phyloP scores from a whole-genome alignment of 2,888 invertebrate species.

The Drosophila rellima region DNA sequence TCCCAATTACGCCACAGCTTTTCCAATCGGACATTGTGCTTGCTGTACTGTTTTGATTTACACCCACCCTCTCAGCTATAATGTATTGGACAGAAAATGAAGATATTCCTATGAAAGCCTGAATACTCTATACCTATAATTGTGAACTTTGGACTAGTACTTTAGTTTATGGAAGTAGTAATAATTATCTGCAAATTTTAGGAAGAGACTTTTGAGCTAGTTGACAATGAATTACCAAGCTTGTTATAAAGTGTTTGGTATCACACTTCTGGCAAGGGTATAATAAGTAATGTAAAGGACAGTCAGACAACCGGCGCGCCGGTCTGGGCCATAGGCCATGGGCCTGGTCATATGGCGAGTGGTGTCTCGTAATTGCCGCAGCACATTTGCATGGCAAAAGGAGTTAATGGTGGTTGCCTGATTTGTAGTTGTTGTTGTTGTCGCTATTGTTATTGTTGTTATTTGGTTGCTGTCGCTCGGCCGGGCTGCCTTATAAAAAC shows the following conservation, averaged over 20 bases:
- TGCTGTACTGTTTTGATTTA: slow-evolving; percentile 47
- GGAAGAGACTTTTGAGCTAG: neutral
- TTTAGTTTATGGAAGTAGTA: neutral
- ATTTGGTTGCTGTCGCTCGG: slow-evolving; percentile 61
- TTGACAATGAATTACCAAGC: neutral
- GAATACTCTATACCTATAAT: slow-evolving; percentile 33
- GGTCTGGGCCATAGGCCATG: slow-evolving; percentile 18
- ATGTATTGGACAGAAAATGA: slow-evolving; percentile 8
- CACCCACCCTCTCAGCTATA: slow-evolving; percentile 12
- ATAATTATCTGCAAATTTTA: neutral
- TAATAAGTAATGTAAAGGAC: slow-evolving; percentile 39
- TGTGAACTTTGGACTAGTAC: neutral
- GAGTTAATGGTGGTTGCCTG: slow-evolving; percentile 79
- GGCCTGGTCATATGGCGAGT: slow-evolving; percentile 27
- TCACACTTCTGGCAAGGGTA: slow-evolving; percentile 19
- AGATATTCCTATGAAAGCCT: neutral
- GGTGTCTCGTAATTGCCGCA: slow-evolving; percentile 67
- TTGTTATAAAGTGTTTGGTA: slow-evolving; percentile 8
- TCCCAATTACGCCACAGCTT: slow-evolving; percentile 56
- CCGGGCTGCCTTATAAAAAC: slow-evolving; percentile 78
- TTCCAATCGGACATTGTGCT: slow-evolving; percentile 34
- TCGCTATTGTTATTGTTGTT: slow-evolving; percentile 55
- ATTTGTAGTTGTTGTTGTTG: slow-evolving; percentile 58
- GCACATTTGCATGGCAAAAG: slow-evolving; percentile 80
- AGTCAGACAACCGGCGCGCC: slow-evolving; percentile 25